Base-by-base conservation (phyloP, 2,797 vertebrate genomes). In the Betta splendens region DNA sequence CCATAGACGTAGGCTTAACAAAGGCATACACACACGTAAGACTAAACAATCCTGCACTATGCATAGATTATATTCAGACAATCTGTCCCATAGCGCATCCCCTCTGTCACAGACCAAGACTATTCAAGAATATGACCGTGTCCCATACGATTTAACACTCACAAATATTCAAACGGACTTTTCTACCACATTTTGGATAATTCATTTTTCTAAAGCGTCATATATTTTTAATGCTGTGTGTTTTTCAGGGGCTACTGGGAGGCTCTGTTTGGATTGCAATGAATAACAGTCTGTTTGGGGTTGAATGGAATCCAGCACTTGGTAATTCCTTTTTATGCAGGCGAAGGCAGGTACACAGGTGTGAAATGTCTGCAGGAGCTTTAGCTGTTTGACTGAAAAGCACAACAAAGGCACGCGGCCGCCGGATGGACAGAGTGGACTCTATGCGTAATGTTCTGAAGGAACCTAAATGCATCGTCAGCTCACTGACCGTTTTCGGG, bases 41-140 rank as follows among this genome's bases (percentile, higher is more conserved):
- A n/a, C n/a, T n/a, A 35, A 71, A 31, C 62, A 45, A 36, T 55
- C 45, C 80, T 85, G 72, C 80, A 80, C 87, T 87, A 80, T 82
- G 70, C 72, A 77, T 73, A 66, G 38, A 51, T 43, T 37, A 64
- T 51, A 69, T 23, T 49, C 38, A 25, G 80, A 86, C 80, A 84
- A 86, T 87, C 81, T 76, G 45, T 78, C 42, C 57, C 62, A 74
- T 23, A 40, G 43, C 45, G 72, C 53, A 68, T 51, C 33, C 50
- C 58, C 44, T 77, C 32, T 23, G 32, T 42, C 45, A 54, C 31
- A 25, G 57, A 26, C 7, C 7, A 25, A 51, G 26, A 38, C 16
- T 55, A 70, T 64, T 52, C 56, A 46, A 59, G 49, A 46, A 54
- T 46, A 39, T 29, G 16, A 54, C 55, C 44, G 42, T 44, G 36